Conservation (phyloP, 2,888 invertebrate species). For the Eurytoma californica region DNA sequence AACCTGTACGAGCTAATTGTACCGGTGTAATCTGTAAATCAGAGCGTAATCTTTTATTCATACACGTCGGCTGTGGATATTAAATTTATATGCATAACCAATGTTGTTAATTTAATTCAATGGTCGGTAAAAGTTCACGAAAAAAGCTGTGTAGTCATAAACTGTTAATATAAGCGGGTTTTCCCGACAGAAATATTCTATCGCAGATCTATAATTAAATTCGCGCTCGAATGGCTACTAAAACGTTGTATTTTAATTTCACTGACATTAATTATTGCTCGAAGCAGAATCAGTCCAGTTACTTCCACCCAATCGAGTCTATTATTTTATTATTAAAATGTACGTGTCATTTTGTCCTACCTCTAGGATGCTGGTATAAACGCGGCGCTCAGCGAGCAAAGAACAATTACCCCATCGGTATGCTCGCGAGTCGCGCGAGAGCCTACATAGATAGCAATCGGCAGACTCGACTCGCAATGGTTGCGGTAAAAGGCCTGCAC, state of each 20-base stretch:
- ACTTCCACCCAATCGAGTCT: neutral
- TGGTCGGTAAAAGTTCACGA: neutral
- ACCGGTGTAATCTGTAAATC: slow-evolving; percentile 3
- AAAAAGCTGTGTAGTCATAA: slow-evolving; percentile 10
- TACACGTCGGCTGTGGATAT: neutral
- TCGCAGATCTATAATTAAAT: slow-evolving; percentile 1
- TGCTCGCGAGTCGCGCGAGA: neutral
- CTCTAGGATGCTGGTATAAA: neutral
- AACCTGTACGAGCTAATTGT: neutral
- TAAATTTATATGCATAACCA: neutral
- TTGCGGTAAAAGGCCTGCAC: slow-evolving; percentile 1
- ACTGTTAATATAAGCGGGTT: slow-evolving; percentile 10
- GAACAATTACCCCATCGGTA: slow-evolving; percentile 16
- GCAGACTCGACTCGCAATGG: neutral
- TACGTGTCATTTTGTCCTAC: neutral
- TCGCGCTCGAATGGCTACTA: neutral
- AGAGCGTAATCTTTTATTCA: neutral
- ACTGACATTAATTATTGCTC: neutral
- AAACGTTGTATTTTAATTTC: neutral
- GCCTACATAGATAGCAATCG: slow-evolving; percentile 20
- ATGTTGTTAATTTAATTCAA: neutral
- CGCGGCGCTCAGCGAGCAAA: neutral
- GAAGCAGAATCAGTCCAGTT: neutral
- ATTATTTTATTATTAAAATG: neutral
- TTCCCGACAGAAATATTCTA: neutral